Conservation (phyloP, 1,140 invertebrate species). For the Apis laboriosa region DNA sequence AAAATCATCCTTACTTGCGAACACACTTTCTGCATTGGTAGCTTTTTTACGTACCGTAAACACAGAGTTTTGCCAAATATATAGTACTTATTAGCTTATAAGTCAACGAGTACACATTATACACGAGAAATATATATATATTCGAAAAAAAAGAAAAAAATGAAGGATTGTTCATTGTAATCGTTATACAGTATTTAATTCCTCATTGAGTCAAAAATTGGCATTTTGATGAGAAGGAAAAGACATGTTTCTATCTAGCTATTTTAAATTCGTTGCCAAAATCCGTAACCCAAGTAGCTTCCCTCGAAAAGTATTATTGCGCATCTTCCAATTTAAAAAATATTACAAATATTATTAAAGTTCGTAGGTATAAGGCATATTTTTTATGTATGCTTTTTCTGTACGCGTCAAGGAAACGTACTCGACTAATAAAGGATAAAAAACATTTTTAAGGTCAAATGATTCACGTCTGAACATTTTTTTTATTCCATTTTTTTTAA, state of each 20-base stretch:
- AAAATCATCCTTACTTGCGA: constrained; percentile 45
- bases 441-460: constrained; percentile 62
- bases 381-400: constrained; percentile 82
- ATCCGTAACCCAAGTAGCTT: constrained; percentile 61
- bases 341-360: constrained; percentile 68
- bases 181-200: constrained; percentile 36
- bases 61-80: constrained; percentile 80
- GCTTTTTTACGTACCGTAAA: constrained; percentile 80
- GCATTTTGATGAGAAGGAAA: constrained; percentile 26
- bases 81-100: constrained; percentile 80
- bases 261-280: constrained; percentile 73
- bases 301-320: constrained; percentile 76
- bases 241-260: constrained; percentile 58
- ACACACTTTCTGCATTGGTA: constrained; percentile 74
- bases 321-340: constrained; percentile 76
- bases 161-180: constrained; percentile 20
- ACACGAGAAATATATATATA: constrained; percentile 57
- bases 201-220: neutral
- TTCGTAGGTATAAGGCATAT: constrained; percentile 80
- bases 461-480: neutral
- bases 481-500: neutral
- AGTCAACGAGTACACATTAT: constrained; percentile 66
- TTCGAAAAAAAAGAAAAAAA: constrained; percentile 27
- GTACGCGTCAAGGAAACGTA: constrained; percentile 77
- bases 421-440: constrained; percentile 72